These are phyloP conservation scores for Bolinopsis microptera DNA, from an alignment of 37 sponge, comb jelly and placozoan genomes.

Conservation along the genomic window DNA sequence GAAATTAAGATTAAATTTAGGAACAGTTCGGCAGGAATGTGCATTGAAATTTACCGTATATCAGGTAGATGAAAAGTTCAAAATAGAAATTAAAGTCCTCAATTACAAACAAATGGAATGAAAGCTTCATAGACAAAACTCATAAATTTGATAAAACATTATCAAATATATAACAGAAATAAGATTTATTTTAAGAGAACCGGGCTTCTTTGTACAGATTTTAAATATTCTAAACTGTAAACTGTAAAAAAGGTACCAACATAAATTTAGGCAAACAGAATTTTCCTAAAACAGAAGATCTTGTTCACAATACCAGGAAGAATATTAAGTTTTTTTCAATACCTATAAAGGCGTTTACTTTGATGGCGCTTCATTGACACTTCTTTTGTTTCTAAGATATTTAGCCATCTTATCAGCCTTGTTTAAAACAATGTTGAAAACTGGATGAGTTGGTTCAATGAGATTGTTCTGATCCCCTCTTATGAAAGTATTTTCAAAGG, in stretches of 20 bases:
- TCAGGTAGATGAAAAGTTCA: no score
- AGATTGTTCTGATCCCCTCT: slow-evolving; percentile 24
- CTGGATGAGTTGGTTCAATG: slow-evolving; percentile 77
- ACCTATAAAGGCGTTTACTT: neutral
- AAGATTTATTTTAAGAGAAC: neutral
- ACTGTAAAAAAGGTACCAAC: neutral
- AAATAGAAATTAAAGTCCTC: no score
- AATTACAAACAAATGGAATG: no score
- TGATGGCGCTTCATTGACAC: neutral
- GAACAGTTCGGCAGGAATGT: no score
- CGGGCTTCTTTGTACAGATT: neutral
- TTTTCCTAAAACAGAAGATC: neutral
- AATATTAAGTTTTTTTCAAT: neutral
- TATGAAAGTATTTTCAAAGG: neutral
- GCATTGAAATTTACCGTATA: no score
- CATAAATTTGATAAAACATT: neutral
- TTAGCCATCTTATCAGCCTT: slow-evolving; percentile 67
- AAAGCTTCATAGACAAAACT: neutral
- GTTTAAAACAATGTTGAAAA: slow-evolving; percentile 77
- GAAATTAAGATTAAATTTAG: no score
- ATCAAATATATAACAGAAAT: neutral
- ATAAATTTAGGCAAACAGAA: neutral
- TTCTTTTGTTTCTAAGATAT: neutral
- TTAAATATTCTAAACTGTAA: neutral
- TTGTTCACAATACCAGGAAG: neutral